Conservation (phyloP, 53 echinoderm and acorn worm genomes). For the Crossaster papposus region DNA sequence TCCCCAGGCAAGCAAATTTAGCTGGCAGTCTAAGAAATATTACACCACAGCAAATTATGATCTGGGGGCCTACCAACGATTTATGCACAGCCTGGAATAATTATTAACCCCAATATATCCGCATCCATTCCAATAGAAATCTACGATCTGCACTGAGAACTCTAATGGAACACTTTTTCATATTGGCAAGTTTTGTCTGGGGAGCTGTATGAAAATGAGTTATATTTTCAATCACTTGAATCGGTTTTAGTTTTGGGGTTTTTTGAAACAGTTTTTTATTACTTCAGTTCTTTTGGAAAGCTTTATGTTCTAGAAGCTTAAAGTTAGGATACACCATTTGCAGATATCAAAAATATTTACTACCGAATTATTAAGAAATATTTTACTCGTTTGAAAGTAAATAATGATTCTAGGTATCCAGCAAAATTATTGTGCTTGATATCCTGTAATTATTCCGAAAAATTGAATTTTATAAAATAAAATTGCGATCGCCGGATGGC, state of each 20-base stretch:
- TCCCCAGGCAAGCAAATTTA: too few species aligned
- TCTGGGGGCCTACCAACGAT: slow-evolving; percentile 21
- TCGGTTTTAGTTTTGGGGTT: too few species aligned
- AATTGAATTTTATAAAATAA: too few species aligned
- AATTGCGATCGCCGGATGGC: too few species aligned
- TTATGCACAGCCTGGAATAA: slow-evolving; percentile 35
- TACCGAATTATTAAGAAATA: too few species aligned
- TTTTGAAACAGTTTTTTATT: too few species aligned
- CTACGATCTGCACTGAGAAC: not conserved
- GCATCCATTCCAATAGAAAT: not conserved
- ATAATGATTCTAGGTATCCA: too few species aligned
- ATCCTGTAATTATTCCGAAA: too few species aligned
- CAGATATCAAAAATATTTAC: too few species aligned
- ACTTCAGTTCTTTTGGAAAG: not conserved
- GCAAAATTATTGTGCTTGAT: too few species aligned
- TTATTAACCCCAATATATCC: not conserved
- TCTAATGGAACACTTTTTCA: slow-evolving; percentile 7
- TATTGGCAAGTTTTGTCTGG: slow-evolving; percentile 8
- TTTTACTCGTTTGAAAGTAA: too few species aligned
- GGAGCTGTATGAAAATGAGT: slow-evolving; percentile 18
- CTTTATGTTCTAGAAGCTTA: not conserved
- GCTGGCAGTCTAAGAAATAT: slow-evolving; percentile 36
- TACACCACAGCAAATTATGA: slow-evolving; percentile 56
- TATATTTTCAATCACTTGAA: slow-evolving; percentile 13
- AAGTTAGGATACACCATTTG: too few species aligned